These are phyloP conservation scores for Apogon talboti DNA, from an alignment of 2,797 vertebrate genomes.

Conservation along the genomic window DNA sequence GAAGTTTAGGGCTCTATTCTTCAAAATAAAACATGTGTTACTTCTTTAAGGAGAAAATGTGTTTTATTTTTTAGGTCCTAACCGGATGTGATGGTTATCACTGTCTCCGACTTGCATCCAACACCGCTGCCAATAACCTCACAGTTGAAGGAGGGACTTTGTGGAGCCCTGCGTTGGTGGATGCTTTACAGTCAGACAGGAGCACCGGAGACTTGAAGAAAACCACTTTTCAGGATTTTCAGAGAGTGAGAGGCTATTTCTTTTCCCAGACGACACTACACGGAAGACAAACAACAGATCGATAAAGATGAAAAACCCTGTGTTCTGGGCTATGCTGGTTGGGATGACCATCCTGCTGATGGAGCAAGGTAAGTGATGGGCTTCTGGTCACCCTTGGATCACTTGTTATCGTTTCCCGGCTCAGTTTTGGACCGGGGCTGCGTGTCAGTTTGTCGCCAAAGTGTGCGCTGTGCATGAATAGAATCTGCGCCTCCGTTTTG, in stretches of 20 bases:
- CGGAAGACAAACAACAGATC: slow-evolving; percentile 28
- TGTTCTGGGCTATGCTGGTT: slow-evolving; percentile 83
- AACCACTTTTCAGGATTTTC: slow-evolving; percentile 77
- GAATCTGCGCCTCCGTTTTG: no score
- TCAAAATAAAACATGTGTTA: slow-evolving; percentile 48
- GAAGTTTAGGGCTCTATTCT: fast-evolving
- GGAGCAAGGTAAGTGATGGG: slow-evolving; percentile 82
- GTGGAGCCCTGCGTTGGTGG: slow-evolving; percentile 70
- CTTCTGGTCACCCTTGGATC: no score
- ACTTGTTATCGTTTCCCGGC: slow-evolving; percentile 42
- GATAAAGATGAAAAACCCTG: slow-evolving; percentile 78
- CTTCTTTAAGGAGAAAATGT: no score
- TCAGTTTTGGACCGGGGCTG: no score
- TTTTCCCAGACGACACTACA: slow-evolving; percentile 30
- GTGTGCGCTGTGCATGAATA: no score
- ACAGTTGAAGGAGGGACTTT: slow-evolving; percentile 76
- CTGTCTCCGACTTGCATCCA: background rate
- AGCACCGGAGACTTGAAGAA: slow-evolving; percentile 64
- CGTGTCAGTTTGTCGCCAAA: no score
- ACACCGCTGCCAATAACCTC: slow-evolving; percentile 67
- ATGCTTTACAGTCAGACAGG: slow-evolving; percentile 66
- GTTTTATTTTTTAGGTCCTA: no score
- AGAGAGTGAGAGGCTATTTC: slow-evolving; percentile 43
- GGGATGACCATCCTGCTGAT: slow-evolving; percentile 83
- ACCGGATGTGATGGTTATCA: background rate